phyloP scores from a whole-genome alignment of 2,797 vertebrate species.

The Oophaga sylvatica region DNA sequence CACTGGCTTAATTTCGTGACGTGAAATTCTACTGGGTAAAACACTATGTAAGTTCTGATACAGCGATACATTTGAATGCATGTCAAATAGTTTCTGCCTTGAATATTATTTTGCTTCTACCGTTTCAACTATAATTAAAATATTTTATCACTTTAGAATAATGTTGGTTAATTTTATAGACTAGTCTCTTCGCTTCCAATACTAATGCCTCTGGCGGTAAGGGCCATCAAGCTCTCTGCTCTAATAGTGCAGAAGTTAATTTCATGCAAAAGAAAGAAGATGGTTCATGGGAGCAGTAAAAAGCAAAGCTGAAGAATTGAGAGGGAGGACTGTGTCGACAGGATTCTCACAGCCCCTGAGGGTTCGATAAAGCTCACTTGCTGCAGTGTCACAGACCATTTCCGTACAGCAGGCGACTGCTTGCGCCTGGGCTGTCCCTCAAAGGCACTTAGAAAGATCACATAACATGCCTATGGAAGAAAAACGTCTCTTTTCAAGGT shows the following conservation, averaged over 20 bases:
- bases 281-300: conserved; percentile 57
- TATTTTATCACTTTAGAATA: conserved; percentile 34
- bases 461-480: conserved; percentile 40
- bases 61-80: not conserved
- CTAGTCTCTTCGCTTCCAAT: conserved; percentile 6
- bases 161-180: conserved; percentile 39
- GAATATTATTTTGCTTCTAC: conserved; percentile 5
- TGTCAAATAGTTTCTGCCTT: not conserved
- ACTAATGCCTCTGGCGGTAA: conserved; percentile 20
- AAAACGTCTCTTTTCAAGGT: conserved; percentile 54
- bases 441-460: conserved; percentile 48
- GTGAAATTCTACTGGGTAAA: not conserved
- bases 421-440: conserved; percentile 50
- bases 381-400: conserved; percentile 53
- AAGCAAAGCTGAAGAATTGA: conserved; percentile 35
- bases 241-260: conserved; percentile 49
- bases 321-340: conserved; percentile 45
- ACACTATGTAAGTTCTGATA: not conserved
- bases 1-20: not conserved
- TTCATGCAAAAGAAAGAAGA: conserved; percentile 44
- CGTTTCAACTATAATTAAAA: not conserved
- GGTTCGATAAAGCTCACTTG: conserved; percentile 55
- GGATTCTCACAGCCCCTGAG: conserved; percentile 49
- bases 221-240: conserved; percentile 47
- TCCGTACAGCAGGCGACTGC: conserved; percentile 52